phyloP scores from a whole-genome alignment of 1,140 invertebrate genomes.

The Zeugodacus cucurbitae region DNA sequence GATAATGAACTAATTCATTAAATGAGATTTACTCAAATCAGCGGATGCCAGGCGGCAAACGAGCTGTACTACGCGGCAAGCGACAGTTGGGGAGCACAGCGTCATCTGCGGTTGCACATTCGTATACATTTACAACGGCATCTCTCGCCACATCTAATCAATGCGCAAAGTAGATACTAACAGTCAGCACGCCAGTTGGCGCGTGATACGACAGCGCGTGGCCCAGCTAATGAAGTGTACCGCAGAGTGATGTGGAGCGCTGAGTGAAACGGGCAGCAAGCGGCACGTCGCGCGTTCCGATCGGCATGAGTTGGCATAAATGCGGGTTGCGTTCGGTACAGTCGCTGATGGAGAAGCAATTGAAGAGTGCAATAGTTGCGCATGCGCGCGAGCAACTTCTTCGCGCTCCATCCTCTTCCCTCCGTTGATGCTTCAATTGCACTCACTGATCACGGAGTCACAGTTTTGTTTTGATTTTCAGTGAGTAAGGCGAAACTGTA shows the following conservation, averaged over 20 bases:
- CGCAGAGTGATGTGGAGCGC: background rate
- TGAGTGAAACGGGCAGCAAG: background rate
- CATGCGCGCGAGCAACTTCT: background rate
- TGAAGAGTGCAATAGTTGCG: background rate
- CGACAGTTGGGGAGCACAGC: background rate
- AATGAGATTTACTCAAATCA: background rate
- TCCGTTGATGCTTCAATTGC: background rate
- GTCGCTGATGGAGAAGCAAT: background rate
- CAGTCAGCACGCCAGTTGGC: background rate
- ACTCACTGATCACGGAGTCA: background rate
- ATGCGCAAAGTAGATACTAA: background rate
- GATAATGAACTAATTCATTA: slow-evolving; percentile 8
- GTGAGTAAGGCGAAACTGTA: background rate
- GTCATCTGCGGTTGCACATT: background rate
- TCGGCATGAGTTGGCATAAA: background rate
- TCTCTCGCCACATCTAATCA: background rate
- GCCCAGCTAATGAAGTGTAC: background rate
- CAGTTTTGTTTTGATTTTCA: background rate
- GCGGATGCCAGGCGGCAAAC: background rate
- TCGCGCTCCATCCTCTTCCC: background rate
- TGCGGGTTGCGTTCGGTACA: background rate
- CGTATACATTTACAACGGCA: background rate
- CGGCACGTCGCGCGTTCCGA: background rate
- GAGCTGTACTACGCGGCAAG: background rate
- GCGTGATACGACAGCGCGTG: background rate